phyloP scores from a whole-genome alignment of 2,797 vertebrate genomes.

The Chelon labrosus region DNA sequence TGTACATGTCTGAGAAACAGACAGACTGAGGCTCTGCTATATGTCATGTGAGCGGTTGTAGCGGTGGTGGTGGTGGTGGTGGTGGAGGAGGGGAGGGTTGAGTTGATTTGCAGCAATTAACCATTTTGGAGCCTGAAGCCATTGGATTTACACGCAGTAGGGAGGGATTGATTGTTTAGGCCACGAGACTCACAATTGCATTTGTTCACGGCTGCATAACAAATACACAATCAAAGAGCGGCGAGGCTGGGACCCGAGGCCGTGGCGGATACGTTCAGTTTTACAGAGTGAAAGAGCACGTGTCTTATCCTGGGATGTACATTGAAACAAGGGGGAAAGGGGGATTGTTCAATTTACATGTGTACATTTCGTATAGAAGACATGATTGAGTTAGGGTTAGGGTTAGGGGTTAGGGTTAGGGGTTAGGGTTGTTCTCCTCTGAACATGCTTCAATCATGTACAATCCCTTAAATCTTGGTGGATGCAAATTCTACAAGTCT shows the following conservation, averaged over 20 bases:
- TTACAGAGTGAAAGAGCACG: constrained; percentile 34
- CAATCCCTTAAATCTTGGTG: too few relatives aligned
- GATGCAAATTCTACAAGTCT: too few relatives aligned
- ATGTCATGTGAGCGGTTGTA: constrained; percentile 44
- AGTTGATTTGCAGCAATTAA: constrained; percentile 88
- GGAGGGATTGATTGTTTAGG: constrained; percentile 83
- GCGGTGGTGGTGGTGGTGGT: constrained; percentile 36
- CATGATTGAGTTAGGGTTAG: too few relatives aligned
- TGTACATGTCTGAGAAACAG: constrained; percentile 59
- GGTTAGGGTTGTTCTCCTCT: too few relatives aligned
- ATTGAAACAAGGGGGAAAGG: too few relatives aligned
- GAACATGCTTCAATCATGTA: too few relatives aligned
- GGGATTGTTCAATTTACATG: too few relatives aligned
- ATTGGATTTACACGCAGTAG: constrained; percentile 79
- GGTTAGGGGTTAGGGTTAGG: too few relatives aligned
- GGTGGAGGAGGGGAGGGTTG: constrained; percentile 52
- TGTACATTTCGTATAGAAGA: too few relatives aligned
- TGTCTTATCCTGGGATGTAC: constrained; percentile 35
- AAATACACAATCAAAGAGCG: constrained; percentile 84
- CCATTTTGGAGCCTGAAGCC: constrained; percentile 84
- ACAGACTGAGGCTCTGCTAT: constrained; percentile 25
- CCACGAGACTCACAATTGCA: constrained; percentile 80
- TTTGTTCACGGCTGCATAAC: constrained; percentile 83
- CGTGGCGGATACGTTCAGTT: constrained; percentile 31
- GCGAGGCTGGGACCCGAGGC: constrained; percentile 64